Evolutionary conservation across 1,140 invertebrate genomes (phyloP), one percentile per base, ranked within the genome.

Genomic region (Phthorimaea operculella): DNA sequence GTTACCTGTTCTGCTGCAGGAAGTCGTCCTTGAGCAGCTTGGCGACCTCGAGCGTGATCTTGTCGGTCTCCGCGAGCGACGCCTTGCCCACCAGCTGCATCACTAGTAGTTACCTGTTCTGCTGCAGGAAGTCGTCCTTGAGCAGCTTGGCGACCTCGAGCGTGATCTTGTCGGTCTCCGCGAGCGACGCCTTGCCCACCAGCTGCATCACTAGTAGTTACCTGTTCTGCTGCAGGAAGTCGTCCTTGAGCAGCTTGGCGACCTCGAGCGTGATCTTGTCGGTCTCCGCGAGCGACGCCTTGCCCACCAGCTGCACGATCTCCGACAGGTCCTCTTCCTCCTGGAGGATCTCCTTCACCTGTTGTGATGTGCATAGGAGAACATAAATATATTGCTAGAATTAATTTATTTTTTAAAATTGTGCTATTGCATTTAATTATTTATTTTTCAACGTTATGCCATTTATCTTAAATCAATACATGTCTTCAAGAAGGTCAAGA

Each of bases 261-360:
- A 99, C 96, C 88, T 99, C 98, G 33, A 99, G 88, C 0, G 98
- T 99, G 80, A 99, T 99, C 87, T 99, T 99, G 85, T 99, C 98
- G 16, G 95, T 94, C 88, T 99, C 98, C 8, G 98, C 98, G 21
- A 99, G 89, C 1, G 98, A 99, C 28, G 96, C 97, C 89, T 99
- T 99, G 85, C 98, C 98, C 63, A 99, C 98, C 59, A 99, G 87
- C 80, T 99, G 98, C 64, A 99, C 98, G 86, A 99, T 99, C 93
- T 99, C 98, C 12, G 98, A 98, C 62, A 99, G 87, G 88, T 99
- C 98, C 87, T 99, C 98, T 88, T 99, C 98, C 86, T 99, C 98
- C 86, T 99, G 96, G 14, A 99, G 89, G 78, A 98, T 98, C 86
- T 98, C 96, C 87, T 97, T 97, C 28, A 97, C 95, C 85, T 86